These are phyloP conservation scores for Plagiodera versicolora DNA, from an alignment of 2,888 invertebrate species.

Conservation along the genomic window DNA sequence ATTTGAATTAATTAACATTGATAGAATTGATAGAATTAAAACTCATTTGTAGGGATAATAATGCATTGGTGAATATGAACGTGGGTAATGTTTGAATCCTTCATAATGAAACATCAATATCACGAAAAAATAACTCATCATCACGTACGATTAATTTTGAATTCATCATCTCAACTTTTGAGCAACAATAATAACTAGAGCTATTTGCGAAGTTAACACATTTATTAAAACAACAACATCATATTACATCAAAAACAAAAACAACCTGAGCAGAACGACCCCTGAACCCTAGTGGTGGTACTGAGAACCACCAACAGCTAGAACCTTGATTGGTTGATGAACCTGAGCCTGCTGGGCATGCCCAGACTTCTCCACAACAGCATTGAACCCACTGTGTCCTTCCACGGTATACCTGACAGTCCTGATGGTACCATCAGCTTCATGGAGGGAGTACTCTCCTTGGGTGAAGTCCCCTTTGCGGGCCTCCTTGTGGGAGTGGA, in stretches of 20 bases:
- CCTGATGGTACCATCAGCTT: conserved; percentile 61
- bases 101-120: too few species aligned
- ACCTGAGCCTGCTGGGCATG: conserved; percentile 46
- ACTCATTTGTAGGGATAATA: too few species aligned
- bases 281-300: conserved; percentile 19
- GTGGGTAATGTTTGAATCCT: too few species aligned
- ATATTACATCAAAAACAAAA: not conserved
- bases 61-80: too few species aligned
- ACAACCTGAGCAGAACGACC: conserved; percentile 9
- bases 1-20: not conserved
- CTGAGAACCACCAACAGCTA: conserved; percentile 12
- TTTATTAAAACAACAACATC: not conserved
- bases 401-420: conserved; percentile 63
- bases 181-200: not conserved
- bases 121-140: too few species aligned
- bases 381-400: conserved; percentile 59
- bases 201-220: not conserved
- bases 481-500: conserved; percentile 59
- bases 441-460: conserved; percentile 61
- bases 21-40: too few species aligned
- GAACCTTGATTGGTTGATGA: conserved; percentile 14
- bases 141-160: too few species aligned
- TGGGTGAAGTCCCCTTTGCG: conserved; percentile 60
- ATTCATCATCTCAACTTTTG: too few species aligned
- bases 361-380: conserved; percentile 52